Percentiles rank a stretch among this genome's conserved stretches.
Conservation (phyloP, 2,888 invertebrate genomes). For the Sminthurides aquaticus region DNA sequence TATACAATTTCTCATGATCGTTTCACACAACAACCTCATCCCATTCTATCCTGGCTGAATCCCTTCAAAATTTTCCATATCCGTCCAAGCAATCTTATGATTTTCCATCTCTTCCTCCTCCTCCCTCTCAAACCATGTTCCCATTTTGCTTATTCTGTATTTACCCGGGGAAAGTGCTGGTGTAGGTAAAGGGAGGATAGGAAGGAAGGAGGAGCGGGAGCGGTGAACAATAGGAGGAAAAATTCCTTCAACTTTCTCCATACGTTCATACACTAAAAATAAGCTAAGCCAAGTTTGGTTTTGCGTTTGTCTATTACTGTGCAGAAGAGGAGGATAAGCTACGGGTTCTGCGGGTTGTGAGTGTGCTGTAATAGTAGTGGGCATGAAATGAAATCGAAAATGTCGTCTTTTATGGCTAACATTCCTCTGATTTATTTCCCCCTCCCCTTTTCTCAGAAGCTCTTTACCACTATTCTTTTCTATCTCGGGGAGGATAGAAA, state of each 20-base stretch:
- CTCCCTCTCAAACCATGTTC: not conserved
- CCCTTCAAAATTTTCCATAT: not conserved
- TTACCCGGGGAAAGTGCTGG: too few species aligned
- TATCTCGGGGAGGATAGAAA: not conserved
- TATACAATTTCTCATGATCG: not conserved
- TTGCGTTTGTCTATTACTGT: too few species aligned
- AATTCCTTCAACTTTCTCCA: too few species aligned
- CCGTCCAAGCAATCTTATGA: constrained; percentile 18
- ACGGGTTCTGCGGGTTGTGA: not conserved
- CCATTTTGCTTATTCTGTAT: too few species aligned
- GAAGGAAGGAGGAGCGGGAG: too few species aligned
- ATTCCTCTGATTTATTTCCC: constrained; percentile 27
- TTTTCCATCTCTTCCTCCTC: constrained; percentile 15
- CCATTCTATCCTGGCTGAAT: not conserved
- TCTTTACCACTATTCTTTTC: not conserved
- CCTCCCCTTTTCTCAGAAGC: too few species aligned
- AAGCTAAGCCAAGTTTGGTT: too few species aligned
- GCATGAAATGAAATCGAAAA: constrained; percentile 29
- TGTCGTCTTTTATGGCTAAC: constrained; percentile 28
- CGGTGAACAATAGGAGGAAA: too few species aligned
- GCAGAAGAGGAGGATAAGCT: too few species aligned
- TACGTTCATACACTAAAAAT: too few species aligned
- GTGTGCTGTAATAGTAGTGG: constrained; percentile 7
- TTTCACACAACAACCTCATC: not conserved
- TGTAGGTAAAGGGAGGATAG: too few species aligned